phyloP scores from a whole-genome alignment of 2,888 invertebrate species.

The Dryococelus australis region DNA sequence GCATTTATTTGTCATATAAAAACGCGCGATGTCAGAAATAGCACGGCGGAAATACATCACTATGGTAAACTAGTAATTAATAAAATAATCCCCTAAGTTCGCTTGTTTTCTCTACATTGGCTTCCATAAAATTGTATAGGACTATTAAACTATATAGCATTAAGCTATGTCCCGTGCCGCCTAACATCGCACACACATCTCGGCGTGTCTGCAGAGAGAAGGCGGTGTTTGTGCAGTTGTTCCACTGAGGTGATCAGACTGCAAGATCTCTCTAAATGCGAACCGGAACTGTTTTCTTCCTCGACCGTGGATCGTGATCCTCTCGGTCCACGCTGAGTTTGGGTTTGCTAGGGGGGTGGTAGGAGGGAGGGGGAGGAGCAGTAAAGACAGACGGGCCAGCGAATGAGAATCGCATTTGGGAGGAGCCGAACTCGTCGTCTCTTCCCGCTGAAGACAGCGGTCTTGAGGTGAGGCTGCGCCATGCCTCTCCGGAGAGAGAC shows the following conservation, averaged over 20 bases:
- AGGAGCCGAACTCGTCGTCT: slow-evolving; percentile 24
- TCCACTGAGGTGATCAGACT: neutral
- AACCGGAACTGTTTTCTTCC: neutral
- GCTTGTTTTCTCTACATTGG: too few relatives aligned
- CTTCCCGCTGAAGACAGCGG: slow-evolving; percentile 24
- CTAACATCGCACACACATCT: too few relatives aligned
- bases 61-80: too few relatives aligned
- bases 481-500: neutral
- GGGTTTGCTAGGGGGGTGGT: neutral
- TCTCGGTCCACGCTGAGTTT: neutral
- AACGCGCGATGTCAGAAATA: too few relatives aligned
- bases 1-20: too few relatives aligned
- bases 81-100: too few relatives aligned
- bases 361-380: neutral
- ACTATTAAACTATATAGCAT: too few relatives aligned
- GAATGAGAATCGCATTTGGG: slow-evolving; percentile 30
- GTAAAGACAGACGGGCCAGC: slow-evolving; percentile 21
- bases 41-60: too few relatives aligned
- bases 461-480: slow-evolving; percentile 12
- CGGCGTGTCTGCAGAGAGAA: too few relatives aligned
- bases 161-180: too few relatives aligned
- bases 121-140: too few relatives aligned
- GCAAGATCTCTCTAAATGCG: neutral
- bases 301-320: neutral
- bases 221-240: neutral